phyloP scores from a whole-genome alignment of 1,140 invertebrate species.

The Conopomorpha cramerella region DNA sequence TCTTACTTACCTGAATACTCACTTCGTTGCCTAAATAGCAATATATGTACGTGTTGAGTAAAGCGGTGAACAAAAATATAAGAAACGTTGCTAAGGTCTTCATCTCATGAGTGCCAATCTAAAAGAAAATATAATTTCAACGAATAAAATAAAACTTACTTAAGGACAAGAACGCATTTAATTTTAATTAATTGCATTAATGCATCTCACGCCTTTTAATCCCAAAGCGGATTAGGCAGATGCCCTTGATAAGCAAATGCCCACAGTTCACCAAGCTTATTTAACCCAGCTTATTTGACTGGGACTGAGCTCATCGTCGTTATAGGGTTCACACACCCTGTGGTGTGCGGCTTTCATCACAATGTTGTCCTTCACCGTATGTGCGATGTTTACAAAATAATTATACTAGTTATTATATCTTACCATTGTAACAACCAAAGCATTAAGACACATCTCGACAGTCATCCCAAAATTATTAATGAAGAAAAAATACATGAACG shows the following conservation, averaged over 20 bases:
- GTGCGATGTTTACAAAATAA: too few relatives aligned
- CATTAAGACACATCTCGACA: conserved; percentile 40
- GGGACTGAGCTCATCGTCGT: too few relatives aligned
- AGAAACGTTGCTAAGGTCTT: conserved; percentile 26
- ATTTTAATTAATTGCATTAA: background rate
- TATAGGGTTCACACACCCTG: too few relatives aligned
- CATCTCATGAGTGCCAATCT: conserved; percentile 27
- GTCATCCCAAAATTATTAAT: conserved; percentile 40
- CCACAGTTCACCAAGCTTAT: background rate
- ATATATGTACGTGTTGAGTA: conserved; percentile 38
- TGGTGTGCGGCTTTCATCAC: too few relatives aligned
- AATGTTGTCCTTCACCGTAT: too few relatives aligned
- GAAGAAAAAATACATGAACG: conserved; percentile 32
- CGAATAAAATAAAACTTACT: background rate
- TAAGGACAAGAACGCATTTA: background rate
- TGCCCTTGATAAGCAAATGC: background rate
- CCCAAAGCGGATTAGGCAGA: background rate
- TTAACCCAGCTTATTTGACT: too few relatives aligned
- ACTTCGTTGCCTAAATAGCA: conserved; percentile 38
- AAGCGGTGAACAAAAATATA: conserved; percentile 21
- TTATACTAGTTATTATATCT: conserved; percentile 13
- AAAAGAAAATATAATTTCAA: conserved; percentile 6
- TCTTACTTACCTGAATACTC: conserved; percentile 32
- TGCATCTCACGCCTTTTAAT: background rate
- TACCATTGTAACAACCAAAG: conserved; percentile 32